A percentile compares a stretch with the other conserved stretches of the same genome.
Conservation (phyloP, 2,797 vertebrate genomes). For the Hydrocynus forskahlii region DNA sequence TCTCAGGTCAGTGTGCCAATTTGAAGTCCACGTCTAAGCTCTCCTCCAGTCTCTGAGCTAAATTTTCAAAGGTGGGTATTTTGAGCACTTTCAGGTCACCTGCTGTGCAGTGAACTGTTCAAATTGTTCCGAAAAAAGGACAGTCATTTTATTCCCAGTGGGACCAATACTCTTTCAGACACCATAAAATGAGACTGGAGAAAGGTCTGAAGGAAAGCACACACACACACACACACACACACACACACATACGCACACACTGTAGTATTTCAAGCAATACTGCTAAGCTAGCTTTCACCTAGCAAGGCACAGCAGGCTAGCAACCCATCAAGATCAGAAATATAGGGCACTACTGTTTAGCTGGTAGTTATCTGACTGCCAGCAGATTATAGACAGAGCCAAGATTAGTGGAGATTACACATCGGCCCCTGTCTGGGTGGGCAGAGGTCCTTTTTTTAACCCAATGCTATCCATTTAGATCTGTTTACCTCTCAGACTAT, state of each 20-base stretch:
- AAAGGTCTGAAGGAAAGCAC: neutral
- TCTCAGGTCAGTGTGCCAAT: neutral
- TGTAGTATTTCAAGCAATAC: neutral
- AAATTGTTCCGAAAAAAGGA: constrained; percentile 24
- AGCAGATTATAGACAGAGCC: neutral
- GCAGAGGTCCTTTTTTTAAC: neutral
- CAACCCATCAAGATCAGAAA: neutral
- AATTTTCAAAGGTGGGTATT: constrained; percentile 25
- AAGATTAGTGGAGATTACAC: neutral
- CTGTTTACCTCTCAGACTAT: neutral
- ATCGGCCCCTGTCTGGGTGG: neutral
- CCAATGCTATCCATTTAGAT: neutral
- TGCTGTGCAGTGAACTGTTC: constrained; percentile 9
- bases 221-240: neutral
- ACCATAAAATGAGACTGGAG: constrained; percentile 10
- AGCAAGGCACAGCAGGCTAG: neutral
- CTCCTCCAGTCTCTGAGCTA: neutral
- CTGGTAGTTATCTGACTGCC: neutral
- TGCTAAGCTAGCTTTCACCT: neutral
- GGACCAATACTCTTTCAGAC: constrained; percentile 14
- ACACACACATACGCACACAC: neutral
- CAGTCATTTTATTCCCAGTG: constrained; percentile 28
- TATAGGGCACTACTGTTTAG: neutral
- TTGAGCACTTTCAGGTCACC: constrained; percentile 15
- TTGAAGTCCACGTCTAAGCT: neutral